phyloP scores from a whole-genome alignment of 2,888 invertebrate species.

The Brenthis hecate region DNA sequence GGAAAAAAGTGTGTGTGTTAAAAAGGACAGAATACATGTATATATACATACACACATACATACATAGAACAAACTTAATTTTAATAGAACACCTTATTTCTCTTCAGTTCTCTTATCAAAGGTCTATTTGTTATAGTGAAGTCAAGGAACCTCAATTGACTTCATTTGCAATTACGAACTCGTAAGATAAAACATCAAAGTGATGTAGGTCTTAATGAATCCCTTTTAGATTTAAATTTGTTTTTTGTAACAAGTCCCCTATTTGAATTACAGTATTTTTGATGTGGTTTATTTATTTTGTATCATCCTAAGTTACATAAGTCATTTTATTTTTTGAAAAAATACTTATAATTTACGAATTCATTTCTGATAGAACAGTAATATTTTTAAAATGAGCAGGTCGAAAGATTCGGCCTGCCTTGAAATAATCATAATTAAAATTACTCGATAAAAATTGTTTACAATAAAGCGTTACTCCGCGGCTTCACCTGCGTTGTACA shows the following conservation, averaged over 20 bases:
- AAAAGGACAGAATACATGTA: too few species aligned
- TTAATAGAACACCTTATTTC: constrained; percentile 6
- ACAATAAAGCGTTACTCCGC: too few species aligned
- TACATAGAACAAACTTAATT: background rate
- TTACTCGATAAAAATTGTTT: too few species aligned
- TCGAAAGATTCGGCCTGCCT: too few species aligned
- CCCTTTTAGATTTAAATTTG: constrained; percentile 26
- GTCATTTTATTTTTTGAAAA: too few species aligned
- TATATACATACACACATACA: too few species aligned
- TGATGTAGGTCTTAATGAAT: constrained; percentile 31
- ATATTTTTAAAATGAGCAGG: too few species aligned
- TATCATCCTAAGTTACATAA: background rate
- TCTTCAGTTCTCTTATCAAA: constrained; percentile 32
- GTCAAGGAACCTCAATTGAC: constrained; percentile 32
- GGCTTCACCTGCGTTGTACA: too few species aligned
- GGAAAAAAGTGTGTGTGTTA: too few species aligned
- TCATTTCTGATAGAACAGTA: too few species aligned
- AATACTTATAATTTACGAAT: too few species aligned
- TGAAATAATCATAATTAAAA: too few species aligned
- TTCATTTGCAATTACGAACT: constrained; percentile 36
- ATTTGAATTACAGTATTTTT: background rate
- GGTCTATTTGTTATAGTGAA: constrained; percentile 28
- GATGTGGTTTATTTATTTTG: background rate
- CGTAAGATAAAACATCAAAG: constrained; percentile 35
- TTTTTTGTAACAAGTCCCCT: constrained; percentile 13